Evolutionary conservation across 1,140 invertebrate species (phyloP).

Genomic region (Nixonia krombeini): DNA sequence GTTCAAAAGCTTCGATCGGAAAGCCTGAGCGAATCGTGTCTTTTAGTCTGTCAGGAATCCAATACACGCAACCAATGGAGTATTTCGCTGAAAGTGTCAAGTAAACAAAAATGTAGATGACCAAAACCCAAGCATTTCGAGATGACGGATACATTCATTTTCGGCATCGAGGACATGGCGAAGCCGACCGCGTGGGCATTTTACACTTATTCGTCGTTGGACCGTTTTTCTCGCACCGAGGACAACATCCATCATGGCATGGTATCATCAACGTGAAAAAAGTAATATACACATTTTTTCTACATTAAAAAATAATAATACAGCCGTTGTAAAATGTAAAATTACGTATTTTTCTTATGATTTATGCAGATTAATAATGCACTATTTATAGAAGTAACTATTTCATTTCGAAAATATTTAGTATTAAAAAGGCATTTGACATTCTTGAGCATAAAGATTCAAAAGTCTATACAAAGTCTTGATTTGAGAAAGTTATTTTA

Average conservation of each 20-base stretch:
- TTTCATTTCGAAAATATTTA: too few relatives aligned
- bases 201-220: slow-evolving; percentile 51
- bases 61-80: slow-evolving; percentile 22
- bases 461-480: too few relatives aligned
- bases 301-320: slow-evolving; percentile 18
- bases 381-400: too few relatives aligned
- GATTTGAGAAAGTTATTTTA: too few relatives aligned
- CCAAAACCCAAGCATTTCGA: background rate
- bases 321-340: slow-evolving; percentile 27
- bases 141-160: slow-evolving; percentile 16
- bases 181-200: slow-evolving; percentile 57
- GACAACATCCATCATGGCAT: slow-evolving; percentile 49
- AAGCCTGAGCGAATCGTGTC: slow-evolving; percentile 22
- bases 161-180: slow-evolving; percentile 25
- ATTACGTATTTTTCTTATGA: too few relatives aligned
- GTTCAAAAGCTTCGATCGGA: slow-evolving; percentile 27
- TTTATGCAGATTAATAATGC: too few relatives aligned
- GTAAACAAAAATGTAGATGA: background rate
- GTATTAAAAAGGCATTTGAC: too few relatives aligned
- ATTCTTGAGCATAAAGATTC: too few relatives aligned
- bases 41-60: slow-evolving; percentile 23
- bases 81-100: background rate
- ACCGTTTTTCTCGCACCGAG: slow-evolving; percentile 43
- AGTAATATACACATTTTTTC: slow-evolving; percentile 43
- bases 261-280: slow-evolving; percentile 21